Evolutionary conservation across 2,888 invertebrate species (phyloP).

Genomic region (Pocota personata): DNA sequence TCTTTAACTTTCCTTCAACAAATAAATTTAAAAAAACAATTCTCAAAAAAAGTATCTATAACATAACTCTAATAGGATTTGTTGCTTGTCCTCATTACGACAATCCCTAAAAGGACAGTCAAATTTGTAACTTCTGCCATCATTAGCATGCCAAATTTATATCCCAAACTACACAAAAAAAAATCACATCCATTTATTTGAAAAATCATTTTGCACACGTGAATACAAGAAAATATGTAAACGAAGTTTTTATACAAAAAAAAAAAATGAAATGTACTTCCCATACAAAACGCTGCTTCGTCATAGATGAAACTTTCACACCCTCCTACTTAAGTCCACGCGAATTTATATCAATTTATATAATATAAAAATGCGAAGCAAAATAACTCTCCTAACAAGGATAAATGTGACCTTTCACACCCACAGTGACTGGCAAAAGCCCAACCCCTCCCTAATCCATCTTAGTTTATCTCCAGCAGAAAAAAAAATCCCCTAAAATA

Average conservation of each 20-base stretch:
- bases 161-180: not conserved
- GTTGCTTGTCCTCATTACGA: too few species aligned
- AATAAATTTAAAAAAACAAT: too few species aligned
- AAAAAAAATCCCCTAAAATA: conserved; percentile 8
- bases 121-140: not conserved
- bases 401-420: conserved; percentile 43
- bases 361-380: conserved; percentile 20
- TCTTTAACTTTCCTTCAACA: too few species aligned
- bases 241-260: not conserved
- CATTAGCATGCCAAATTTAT: not conserved
- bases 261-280: not conserved
- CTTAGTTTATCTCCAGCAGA: conserved; percentile 27
- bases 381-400: conserved; percentile 42
- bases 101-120: not conserved
- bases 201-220: conserved; percentile 11
- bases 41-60: too few species aligned
- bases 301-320: conserved; percentile 1
- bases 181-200: conserved; percentile 16
- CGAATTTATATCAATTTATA: conserved; percentile 57
- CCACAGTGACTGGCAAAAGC: not conserved
- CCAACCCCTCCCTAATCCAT: conserved; percentile 29
- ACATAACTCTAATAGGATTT: too few species aligned
- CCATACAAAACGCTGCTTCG: not conserved
- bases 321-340: conserved; percentile 2
- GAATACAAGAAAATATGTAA: conserved; percentile 10